These are phyloP conservation scores for Acrocera orbiculus DNA, from an alignment of 2,888 invertebrate genomes.

Conservation along the genomic window DNA sequence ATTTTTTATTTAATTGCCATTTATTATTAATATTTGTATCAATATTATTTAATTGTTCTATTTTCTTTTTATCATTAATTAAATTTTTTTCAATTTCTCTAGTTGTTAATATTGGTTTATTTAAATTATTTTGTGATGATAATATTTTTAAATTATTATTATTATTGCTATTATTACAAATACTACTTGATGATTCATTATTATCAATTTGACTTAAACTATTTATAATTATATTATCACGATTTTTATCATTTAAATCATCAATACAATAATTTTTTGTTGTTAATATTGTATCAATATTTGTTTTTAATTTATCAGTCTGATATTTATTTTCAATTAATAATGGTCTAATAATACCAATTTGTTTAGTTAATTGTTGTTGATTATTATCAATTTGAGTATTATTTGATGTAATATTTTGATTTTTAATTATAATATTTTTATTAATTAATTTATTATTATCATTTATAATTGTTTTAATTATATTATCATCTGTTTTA, in stretches of 20 bases:
- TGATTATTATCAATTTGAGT: too few species aligned
- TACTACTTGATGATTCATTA: too few species aligned
- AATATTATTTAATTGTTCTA: conserved; percentile 28
- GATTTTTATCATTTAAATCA: conserved; percentile 9
- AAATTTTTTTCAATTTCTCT: conserved; percentile 50
- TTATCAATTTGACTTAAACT: conserved; percentile 16
- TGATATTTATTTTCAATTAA: conserved; percentile 11
- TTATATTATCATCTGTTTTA: too few species aligned
- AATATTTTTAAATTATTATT: conserved; percentile 4
- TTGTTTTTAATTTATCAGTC: conserved; percentile 2
- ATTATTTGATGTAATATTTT: too few species aligned
- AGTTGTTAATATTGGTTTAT: conserved; percentile 34
- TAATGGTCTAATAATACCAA: conserved; percentile 39
- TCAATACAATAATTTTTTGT: not conserved
- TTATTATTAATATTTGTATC: conserved; percentile 10
- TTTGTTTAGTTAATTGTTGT: conserved; percentile 34
- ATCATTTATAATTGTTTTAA: too few species aligned
- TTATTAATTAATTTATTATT: too few species aligned
- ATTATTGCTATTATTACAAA: conserved; percentile 2
- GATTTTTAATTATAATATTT: too few species aligned
- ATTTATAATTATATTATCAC: conserved; percentile 12
- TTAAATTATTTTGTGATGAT: not conserved
- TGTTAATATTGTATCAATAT: not conserved
- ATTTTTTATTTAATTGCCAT: conserved; percentile 14
- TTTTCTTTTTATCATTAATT: conserved; percentile 47